Base-by-base conservation (phyloP, 2,113 vertebrate genomes). In the Oncorhynchus gorbuscha region DNA sequence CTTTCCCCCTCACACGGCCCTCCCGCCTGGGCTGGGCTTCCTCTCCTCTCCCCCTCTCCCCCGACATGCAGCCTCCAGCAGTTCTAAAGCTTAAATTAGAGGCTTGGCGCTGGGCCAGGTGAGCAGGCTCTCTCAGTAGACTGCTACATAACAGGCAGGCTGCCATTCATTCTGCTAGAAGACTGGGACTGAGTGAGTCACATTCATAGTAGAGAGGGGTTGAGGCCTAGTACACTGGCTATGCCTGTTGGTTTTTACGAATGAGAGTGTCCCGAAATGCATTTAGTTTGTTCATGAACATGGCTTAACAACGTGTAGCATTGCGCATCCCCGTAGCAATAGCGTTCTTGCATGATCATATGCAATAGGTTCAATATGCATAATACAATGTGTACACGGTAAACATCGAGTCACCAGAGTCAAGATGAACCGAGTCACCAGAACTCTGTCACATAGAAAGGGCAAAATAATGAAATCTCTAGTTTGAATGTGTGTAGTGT, bases 21-120 rank as follows among this genome's bases (percentile, higher is more conserved):
- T 82, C 61, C 85, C 79, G 85, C 85, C 80, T 75, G 82, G 81
- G 85, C 77, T 88, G 76, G 84, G 87, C 82, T 88, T 88, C 89
- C 87, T 89, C 86, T 81, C 13, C 83, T 75, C 86, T 81, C 83
- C 81, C 87, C 78, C 80, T 79, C 80, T 85, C 80, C 79, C 82
- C 84, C 85, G 74, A 79, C 79, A 80, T 85, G 79, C 81, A 81
- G 86, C 83, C 69, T 81, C 81, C 84, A 83, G 83, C 88, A 90
- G 86, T 87, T 85, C 89, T 86, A 85, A 84, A 89, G 85, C 90
- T 91, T 90, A 89, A 91, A 93, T 92, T 91, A 91, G 86, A 86
- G 84, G 82, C 79, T 74, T 87, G 88, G 91, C 91, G 86, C 72
- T 0, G 14, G 64, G 87, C 92, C 91, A 91, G 77, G 80, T 71